Evolutionary conservation across 2,888 invertebrate species (phyloP).

Genomic region (Philopedon plagiatum): DNA sequence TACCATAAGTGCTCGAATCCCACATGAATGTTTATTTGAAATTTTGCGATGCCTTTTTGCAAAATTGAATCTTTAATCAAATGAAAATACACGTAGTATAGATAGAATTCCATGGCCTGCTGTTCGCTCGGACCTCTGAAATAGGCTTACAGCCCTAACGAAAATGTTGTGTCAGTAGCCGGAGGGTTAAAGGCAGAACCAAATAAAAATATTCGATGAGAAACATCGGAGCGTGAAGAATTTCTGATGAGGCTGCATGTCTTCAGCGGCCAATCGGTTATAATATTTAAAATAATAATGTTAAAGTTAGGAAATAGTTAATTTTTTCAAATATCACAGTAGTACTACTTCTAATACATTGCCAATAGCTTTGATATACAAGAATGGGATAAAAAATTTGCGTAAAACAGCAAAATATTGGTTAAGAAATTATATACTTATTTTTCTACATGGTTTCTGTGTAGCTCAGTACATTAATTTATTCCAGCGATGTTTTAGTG

Average conservation of each 20-base stretch:
- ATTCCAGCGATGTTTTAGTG: no score
- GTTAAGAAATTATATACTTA: no score
- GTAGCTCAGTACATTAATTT: no score
- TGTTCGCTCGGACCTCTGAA: conserved; percentile 37
- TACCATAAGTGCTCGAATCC: conserved; percentile 47
- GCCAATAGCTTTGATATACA: no score
- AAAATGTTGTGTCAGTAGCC: conserved; percentile 47
- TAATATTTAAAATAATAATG: conserved; percentile 17
- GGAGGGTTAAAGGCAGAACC: conserved; percentile 27
- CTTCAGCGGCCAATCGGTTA: conserved; percentile 6
- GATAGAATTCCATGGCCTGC: conserved; percentile 26
- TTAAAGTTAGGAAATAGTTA: no score
- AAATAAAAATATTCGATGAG: conserved; percentile 39
- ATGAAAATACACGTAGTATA: conserved; percentile 43
- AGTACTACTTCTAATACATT: no score
- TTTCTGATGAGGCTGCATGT: conserved; percentile 37
- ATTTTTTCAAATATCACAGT: no score
- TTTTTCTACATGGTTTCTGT: no score
- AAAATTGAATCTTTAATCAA: conserved; percentile 52
- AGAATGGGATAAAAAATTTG: no score
- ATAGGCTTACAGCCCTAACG: conserved; percentile 39
- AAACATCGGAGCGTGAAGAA: conserved; percentile 33
- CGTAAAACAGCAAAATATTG: no score
- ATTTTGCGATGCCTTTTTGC: conserved; percentile 46
- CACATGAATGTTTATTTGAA: conserved; percentile 48